Conservation (phyloP, 2,888 invertebrate species). For the Euphydryas editha region DNA sequence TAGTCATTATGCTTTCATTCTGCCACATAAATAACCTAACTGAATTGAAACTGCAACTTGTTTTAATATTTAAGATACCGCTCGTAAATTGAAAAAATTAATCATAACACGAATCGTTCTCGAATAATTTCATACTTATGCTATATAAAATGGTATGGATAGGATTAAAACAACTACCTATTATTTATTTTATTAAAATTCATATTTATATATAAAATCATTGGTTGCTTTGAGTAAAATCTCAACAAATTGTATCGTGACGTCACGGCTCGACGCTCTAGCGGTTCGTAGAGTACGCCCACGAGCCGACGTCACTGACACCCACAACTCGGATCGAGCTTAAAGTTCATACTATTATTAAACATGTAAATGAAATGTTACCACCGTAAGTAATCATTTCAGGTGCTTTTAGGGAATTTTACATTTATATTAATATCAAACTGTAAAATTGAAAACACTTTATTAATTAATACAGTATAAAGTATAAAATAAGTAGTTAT, state of each 20-base stretch:
- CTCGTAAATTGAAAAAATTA: background rate
- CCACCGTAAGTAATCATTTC: background rate
- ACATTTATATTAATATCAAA: too few species aligned
- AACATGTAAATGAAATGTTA: slow-evolving; percentile 20
- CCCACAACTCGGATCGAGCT: slow-evolving; percentile 50
- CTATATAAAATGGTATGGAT: background rate
- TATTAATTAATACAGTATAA: too few species aligned
- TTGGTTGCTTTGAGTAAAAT: background rate
- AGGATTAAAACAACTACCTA: background rate
- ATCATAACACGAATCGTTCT: background rate
- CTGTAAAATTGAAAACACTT: too few species aligned
- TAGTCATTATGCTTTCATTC: background rate
- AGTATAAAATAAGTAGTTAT: too few species aligned
- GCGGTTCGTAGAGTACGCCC: slow-evolving; percentile 59
- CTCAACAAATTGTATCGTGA: slow-evolving; percentile 23
- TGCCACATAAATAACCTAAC: background rate
- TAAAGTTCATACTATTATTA: slow-evolving; percentile 42
- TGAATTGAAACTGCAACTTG: too few species aligned
- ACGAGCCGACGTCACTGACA: slow-evolving; percentile 57
- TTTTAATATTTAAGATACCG: too few species aligned
- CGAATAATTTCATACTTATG: background rate
- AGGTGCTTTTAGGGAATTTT: background rate
- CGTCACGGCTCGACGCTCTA: slow-evolving; percentile 43
- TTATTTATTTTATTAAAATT: too few species aligned
- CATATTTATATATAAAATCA: background rate